Evolutionary conservation across 2,888 invertebrate genomes (phyloP).

Genomic region (Argyresthia albistria): DNA sequence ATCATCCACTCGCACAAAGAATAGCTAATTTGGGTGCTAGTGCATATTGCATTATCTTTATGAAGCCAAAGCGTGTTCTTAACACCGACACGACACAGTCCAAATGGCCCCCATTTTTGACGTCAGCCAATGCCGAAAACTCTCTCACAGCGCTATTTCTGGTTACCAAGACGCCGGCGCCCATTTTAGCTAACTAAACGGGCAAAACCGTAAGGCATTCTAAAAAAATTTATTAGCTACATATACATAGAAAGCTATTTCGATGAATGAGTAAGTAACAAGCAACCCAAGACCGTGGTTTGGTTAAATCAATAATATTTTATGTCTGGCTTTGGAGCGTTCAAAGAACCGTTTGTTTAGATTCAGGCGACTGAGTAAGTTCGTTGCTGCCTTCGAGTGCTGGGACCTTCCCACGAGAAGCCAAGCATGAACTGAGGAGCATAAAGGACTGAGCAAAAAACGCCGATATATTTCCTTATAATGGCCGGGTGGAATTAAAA

Average conservation of each 20-base stretch:
- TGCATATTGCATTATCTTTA: too few relatives aligned
- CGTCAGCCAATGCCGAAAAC: conserved; percentile 52
- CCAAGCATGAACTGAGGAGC: conserved; percentile 10
- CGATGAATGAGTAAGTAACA: too few relatives aligned
- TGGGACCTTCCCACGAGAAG: conserved; percentile 7
- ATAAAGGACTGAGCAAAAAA: conserved; percentile 7
- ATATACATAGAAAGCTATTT: neutral
- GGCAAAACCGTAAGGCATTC: conserved; percentile 45
- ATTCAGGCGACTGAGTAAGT: neutral
- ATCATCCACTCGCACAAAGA: too few relatives aligned
- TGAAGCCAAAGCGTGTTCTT: neutral
- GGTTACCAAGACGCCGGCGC: conserved; percentile 28
- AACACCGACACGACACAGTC: conserved; percentile 36
- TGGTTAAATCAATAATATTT: too few relatives aligned
- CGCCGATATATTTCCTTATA: too few relatives aligned
- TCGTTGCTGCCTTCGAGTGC: neutral
- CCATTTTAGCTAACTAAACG: conserved; percentile 44
- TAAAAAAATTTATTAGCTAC: conserved; percentile 29
- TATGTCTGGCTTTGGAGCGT: neutral
- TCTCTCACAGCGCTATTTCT: conserved; percentile 39
- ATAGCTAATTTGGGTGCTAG: too few relatives aligned
- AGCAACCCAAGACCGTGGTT: too few relatives aligned
- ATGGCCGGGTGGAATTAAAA: too few relatives aligned
- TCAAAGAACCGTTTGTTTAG: neutral
- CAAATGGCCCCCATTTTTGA: conserved; percentile 45